Evolutionary conservation across 1,140 invertebrate species (phyloP).

Genomic region (Calliphora vicina): DNA sequence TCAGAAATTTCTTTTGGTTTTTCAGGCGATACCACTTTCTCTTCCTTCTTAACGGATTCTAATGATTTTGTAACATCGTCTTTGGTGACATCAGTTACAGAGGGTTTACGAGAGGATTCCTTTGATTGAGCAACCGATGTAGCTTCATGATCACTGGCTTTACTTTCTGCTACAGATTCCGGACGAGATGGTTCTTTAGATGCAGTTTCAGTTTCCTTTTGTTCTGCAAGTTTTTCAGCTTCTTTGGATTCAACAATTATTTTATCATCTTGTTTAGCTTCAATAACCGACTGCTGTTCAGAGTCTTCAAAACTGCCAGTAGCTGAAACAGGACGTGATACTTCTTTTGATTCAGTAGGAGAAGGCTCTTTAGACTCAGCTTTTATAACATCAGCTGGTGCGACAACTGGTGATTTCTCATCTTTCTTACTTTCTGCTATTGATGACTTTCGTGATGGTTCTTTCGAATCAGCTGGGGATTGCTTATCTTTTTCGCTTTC

Average conservation of each 20-base stretch:
- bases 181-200: conserved; percentile 40
- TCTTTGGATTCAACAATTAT: conserved; percentile 26
- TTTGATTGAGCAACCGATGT: too few relatives aligned
- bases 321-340: not conserved
- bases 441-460: conserved; percentile 38
- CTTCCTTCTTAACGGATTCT: too few relatives aligned
- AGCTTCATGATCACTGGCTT: not conserved
- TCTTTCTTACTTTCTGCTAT: conserved; percentile 23
- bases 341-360: not conserved
- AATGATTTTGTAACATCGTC: too few relatives aligned
- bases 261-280: not conserved
- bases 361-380: not conserved
- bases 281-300: not conserved
- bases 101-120: conserved; percentile 42
- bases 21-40: too few relatives aligned
- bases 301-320: not conserved
- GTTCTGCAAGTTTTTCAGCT: not conserved
- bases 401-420: conserved; percentile 42
- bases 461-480: conserved; percentile 30
- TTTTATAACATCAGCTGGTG: not conserved
- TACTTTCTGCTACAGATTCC: conserved; percentile 35
- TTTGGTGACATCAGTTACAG: too few relatives aligned
- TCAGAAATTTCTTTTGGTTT: too few relatives aligned
- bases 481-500: conserved; percentile 40
- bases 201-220: conserved; percentile 29